Conservation (phyloP, 1,140 invertebrate species). For the Diorhabda carinulata region DNA sequence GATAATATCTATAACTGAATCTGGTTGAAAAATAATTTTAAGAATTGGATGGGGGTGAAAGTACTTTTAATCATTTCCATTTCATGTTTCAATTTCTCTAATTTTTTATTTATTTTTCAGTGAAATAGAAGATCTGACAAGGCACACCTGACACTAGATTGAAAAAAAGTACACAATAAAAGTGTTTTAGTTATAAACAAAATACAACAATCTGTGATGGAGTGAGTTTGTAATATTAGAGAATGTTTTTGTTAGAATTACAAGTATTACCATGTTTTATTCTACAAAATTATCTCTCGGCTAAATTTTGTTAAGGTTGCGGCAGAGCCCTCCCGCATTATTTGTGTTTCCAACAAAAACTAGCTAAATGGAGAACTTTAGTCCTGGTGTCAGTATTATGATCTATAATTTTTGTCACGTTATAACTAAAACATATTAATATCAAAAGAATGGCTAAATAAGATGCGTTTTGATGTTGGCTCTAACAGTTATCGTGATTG, state of each 20-base stretch:
- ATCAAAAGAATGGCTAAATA: too few relatives aligned
- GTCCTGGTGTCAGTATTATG: background rate
- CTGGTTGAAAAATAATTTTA: too few relatives aligned
- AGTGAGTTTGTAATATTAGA: constrained; percentile 1
- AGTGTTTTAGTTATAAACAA: background rate
- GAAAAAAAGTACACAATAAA: constrained; percentile 5
- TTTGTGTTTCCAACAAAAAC: constrained; percentile 1
- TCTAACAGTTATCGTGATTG: background rate
- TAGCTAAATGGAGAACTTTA: background rate
- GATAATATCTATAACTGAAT: too few relatives aligned
- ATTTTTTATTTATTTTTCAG: background rate
- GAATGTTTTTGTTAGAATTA: background rate
- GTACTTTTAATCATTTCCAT: too few relatives aligned
- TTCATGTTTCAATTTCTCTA: too few relatives aligned
- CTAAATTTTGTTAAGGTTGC: background rate
- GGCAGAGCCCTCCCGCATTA: background rate
- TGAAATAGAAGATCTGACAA: constrained; percentile 11
- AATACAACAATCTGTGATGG: constrained; percentile 2
- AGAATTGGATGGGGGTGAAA: too few relatives aligned
- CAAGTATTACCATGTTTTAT: background rate
- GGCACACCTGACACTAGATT: constrained; percentile 10
- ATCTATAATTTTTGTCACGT: background rate
- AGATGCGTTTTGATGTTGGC: background rate
- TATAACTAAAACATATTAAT: too few relatives aligned
- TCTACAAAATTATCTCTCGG: background rate